Evolutionary conservation across 2,888 invertebrate genomes (phyloP).

Genomic region (Blastobasis lacticolella): DNA sequence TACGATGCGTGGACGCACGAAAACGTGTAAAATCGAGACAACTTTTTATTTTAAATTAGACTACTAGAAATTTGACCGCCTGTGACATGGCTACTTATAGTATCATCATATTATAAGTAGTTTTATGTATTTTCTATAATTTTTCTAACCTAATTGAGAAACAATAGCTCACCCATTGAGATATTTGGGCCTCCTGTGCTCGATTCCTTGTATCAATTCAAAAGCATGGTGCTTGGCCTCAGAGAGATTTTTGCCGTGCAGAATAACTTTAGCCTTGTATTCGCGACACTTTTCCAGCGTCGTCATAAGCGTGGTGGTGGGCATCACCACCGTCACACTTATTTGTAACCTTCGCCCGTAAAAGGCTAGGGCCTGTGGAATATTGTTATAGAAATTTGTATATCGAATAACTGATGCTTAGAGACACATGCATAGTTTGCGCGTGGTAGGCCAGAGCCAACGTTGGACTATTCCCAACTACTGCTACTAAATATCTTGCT

Average conservation of each 20-base stretch:
- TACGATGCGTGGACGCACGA: too few relatives aligned
- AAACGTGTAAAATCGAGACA: too few relatives aligned
- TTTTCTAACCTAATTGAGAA: neutral
- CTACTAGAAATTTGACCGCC: too few relatives aligned
- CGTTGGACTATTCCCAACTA: too few relatives aligned
- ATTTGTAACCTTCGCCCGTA: slow-evolving; percentile 79
- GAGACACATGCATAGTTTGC: too few relatives aligned
- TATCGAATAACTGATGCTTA: too few relatives aligned
- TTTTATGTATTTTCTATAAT: too few relatives aligned
- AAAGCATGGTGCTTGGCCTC: slow-evolving; percentile 86
- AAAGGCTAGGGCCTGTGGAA: slow-evolving; percentile 73
- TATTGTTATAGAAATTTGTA: neutral
- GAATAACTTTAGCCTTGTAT: slow-evolving; percentile 84
- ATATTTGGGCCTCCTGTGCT: slow-evolving; percentile 70
- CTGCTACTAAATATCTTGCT: too few relatives aligned
- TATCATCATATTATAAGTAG: too few relatives aligned
- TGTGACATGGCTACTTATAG: too few relatives aligned
- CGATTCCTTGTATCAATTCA: slow-evolving; percentile 76
- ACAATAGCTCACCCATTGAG: slow-evolving; percentile 81
- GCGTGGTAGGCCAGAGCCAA: too few relatives aligned
- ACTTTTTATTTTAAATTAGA: too few relatives aligned
- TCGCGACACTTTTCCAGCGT: slow-evolving; percentile 85
- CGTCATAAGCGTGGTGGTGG: slow-evolving; percentile 85
- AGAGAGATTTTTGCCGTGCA: slow-evolving; percentile 82
- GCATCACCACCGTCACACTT: slow-evolving; percentile 88